phyloP scores from a whole-genome alignment of 2,113 vertebrate species.

The Hippolais icterina region DNA sequence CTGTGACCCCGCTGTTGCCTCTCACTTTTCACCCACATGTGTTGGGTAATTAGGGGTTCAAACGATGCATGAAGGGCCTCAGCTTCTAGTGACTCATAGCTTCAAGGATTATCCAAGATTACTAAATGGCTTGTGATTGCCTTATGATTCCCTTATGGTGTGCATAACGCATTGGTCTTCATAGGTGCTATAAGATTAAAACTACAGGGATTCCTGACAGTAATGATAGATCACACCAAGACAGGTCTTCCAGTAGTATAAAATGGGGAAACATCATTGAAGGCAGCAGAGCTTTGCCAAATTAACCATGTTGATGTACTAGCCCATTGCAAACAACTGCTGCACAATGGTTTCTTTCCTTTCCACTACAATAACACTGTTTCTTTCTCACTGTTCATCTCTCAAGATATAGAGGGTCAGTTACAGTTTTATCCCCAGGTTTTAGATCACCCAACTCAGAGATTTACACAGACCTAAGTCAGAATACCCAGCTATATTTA shows the following conservation, averaged over 20 bases:
- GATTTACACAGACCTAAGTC: neutral
- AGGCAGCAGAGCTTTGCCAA: neutral
- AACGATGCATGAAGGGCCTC: conserved; percentile 25
- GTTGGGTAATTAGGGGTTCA: conserved; percentile 45
- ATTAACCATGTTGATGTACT: neutral
- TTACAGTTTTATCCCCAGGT: neutral
- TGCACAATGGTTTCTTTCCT: neutral
- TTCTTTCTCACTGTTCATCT: neutral
- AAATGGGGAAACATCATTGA: neutral
- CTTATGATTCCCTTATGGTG: neutral
- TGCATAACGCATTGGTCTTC: neutral
- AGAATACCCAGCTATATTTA: neutral
- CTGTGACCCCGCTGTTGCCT: conserved; percentile 12
- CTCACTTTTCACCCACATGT: conserved; percentile 39
- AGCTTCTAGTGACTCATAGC: conserved; percentile 43
- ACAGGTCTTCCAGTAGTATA: neutral
- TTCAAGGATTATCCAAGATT: conserved; percentile 44
- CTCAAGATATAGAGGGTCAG: neutral
- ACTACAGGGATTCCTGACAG: neutral
- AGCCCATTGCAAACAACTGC: neutral
- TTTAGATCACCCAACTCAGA: neutral
- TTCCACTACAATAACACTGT: neutral
- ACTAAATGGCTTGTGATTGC: neutral
- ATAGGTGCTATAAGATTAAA: neutral
- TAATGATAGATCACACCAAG: neutral